Evolutionary conservation across 2,797 vertebrate genomes (phyloP).

Genomic region (Poeciliopsis turneri): DNA sequence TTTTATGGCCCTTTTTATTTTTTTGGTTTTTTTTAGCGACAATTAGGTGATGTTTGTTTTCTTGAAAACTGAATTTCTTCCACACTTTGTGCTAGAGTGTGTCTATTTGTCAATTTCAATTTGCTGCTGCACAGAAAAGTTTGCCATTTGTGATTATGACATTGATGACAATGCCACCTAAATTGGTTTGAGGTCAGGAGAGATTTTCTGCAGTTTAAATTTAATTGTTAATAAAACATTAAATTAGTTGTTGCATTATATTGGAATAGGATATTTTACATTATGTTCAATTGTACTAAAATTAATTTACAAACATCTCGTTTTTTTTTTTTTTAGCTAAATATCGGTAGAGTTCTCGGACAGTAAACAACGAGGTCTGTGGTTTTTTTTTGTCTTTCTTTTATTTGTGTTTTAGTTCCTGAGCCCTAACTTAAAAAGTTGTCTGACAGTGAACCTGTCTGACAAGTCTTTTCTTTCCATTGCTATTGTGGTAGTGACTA

Average conservation of each 20-base stretch:
- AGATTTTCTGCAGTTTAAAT: not conserved
- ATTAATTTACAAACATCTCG: not conserved
- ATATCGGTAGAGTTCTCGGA: not conserved
- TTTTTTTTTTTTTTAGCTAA: not conserved
- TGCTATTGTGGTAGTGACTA: not conserved
- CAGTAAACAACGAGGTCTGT: not conserved
- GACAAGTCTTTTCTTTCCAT: conserved; percentile 25
- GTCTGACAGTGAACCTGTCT: conserved; percentile 44
- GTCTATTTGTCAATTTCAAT: not conserved
- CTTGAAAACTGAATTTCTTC: not conserved
- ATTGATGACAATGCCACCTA: not conserved
- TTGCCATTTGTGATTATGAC: not conserved
- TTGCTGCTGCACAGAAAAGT: conserved; percentile 1
- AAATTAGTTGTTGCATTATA: not conserved
- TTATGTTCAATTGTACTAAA: not conserved
- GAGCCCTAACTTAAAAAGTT: not conserved
- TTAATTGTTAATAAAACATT: not conserved
- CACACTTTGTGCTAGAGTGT: not conserved
- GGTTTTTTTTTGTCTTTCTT: not conserved
- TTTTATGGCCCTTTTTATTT: not conserved
- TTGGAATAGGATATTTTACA: not conserved
- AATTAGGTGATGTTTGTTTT: not conserved
- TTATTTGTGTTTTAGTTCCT: not conserved
- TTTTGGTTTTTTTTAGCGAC: too few species aligned
- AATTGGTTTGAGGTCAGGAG: not conserved